Percentiles rank a stretch among this genome's conserved stretches.
phyloP scores from a whole-genome alignment of 2,888 invertebrate species.

The Listrodromus nycthemerus region DNA sequence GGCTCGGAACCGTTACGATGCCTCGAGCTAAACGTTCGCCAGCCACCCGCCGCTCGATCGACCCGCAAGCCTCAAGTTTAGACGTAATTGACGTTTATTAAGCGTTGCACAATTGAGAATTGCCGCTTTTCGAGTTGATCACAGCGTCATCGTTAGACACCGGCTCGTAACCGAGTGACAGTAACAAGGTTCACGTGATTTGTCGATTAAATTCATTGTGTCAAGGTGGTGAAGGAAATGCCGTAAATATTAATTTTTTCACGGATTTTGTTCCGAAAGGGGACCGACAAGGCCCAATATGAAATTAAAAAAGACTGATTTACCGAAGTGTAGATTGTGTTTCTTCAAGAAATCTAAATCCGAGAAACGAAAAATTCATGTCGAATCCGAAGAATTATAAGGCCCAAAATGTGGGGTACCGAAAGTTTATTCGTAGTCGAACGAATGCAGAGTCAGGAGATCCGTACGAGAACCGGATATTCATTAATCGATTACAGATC shows the following conservation, averaged over 20 bases:
- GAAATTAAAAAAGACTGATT: background rate
- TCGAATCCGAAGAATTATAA: background rate
- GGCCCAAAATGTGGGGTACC: background rate
- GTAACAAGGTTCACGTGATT: constrained; percentile 58
- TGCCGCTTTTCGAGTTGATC: constrained; percentile 71
- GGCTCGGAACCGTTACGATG: constrained; percentile 9
- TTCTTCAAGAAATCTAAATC: background rate
- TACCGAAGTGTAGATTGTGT: background rate
- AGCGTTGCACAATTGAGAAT: constrained; percentile 74
- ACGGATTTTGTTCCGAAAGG: background rate
- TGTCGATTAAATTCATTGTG: constrained; percentile 24
- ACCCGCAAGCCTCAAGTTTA: constrained; percentile 72
- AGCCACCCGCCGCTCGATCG: constrained; percentile 52
- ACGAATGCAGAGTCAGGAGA: background rate
- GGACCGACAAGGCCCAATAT: background rate
- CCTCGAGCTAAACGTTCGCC: constrained; percentile 6
- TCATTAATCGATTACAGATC: background rate
- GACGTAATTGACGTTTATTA: constrained; percentile 78
- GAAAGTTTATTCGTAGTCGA: background rate
- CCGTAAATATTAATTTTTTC: background rate
- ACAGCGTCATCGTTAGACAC: constrained; percentile 69
- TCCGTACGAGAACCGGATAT: background rate
- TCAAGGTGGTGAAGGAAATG: constrained; percentile 55
- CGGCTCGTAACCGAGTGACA: constrained; percentile 60
- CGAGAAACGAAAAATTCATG: background rate